These are phyloP conservation scores for Ivindomyrus marchei DNA, from an alignment of 2,113 vertebrate genomes.

Conservation along the genomic window DNA sequence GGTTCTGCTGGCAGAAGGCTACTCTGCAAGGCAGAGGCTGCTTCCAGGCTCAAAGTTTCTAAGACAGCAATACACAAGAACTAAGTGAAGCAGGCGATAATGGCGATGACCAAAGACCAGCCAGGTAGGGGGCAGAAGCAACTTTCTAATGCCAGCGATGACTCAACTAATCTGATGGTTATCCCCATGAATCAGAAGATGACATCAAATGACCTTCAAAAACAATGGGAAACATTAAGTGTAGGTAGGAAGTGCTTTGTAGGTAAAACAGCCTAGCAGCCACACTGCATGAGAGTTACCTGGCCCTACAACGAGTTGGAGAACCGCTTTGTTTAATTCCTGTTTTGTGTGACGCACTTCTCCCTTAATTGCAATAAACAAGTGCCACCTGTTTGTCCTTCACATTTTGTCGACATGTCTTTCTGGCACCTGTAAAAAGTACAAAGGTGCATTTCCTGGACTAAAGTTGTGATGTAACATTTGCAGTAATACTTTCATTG, in stretches of 20 bases:
- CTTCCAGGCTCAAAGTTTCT: no score
- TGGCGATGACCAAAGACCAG: no score
- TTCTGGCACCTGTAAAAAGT: not conserved
- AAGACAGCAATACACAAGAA: no score
- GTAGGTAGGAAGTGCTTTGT: not conserved
- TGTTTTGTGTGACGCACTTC: not conserved
- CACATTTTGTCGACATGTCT: rapidly evolving
- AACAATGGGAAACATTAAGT: no score
- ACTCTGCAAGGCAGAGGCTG: no score
- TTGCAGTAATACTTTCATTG: not conserved
- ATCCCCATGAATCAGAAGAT: no score
- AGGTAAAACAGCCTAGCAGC: not conserved
- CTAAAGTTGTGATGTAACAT: not conserved
- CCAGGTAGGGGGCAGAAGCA: no score
- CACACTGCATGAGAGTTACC: not conserved
- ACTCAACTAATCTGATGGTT: no score
- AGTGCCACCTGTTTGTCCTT: not conserved
- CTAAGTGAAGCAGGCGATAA: no score
- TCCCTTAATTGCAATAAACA: not conserved
- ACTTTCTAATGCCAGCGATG: no score
- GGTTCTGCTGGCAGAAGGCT: no score
- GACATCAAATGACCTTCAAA: no score
- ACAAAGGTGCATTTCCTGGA: not conserved
- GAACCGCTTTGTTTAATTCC: not conserved
- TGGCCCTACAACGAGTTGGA: not conserved